A percentile compares a stretch with the other conserved stretches of the same genome.
These are phyloP conservation scores for Egretta garzetta DNA, from an alignment of 2,113 vertebrate species.

Conservation along the genomic window DNA sequence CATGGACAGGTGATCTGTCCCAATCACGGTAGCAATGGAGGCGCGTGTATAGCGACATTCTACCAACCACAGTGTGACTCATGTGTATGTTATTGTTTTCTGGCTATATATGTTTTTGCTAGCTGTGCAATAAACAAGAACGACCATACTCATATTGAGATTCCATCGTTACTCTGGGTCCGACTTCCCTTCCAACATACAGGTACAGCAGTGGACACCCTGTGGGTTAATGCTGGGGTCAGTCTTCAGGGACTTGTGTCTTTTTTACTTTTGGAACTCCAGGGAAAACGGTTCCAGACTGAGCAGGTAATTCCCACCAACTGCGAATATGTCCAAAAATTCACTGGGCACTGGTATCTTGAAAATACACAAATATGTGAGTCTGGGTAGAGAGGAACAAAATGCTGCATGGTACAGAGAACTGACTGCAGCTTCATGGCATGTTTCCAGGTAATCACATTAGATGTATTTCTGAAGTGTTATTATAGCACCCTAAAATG, in stretches of 20 bases:
- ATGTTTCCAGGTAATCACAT: neutral
- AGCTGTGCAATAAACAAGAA: no score
- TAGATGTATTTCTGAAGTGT: neutral
- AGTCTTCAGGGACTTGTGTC: neutral
- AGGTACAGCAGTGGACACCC: neutral
- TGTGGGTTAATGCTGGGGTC: neutral
- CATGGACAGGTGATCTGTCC: no score
- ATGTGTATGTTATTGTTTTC: no score
- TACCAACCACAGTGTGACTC: no score
- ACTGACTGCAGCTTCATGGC: neutral
- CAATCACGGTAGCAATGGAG: no score
- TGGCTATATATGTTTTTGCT: no score
- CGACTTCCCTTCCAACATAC: no score
- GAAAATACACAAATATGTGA: neutral
- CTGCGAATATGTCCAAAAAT: neutral
- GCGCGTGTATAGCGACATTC: no score
- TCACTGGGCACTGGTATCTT: neutral
- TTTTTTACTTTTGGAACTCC: neutral
- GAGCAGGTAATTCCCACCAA: neutral
- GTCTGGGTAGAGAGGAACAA: neutral
- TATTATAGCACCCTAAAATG: neutral
- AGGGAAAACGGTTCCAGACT: neutral
- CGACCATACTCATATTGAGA: no score
- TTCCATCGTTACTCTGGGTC: no score
- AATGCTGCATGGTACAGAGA: neutral